These are phyloP conservation scores for Rhynchonycteris naso DNA, from an alignment of 2,797 vertebrate species.

Conservation along the genomic window DNA sequence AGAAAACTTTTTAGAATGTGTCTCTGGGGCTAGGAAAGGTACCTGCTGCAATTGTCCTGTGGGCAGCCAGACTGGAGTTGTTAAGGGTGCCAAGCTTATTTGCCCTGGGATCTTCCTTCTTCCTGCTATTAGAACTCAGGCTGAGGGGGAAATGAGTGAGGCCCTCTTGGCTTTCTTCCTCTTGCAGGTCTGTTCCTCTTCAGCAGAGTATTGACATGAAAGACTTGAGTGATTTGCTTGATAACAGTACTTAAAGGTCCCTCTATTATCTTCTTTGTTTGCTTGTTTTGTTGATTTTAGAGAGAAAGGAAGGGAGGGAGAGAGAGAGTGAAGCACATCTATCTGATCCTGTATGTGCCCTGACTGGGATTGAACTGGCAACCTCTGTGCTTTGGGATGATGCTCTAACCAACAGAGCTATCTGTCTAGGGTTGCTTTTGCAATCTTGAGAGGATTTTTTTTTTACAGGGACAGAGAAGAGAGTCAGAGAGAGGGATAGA, in stretches of 20 bases:
- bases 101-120: neutral
- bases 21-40: neutral
- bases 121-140: neutral
- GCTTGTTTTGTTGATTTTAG: neutral
- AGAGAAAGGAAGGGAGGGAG: too few species aligned
- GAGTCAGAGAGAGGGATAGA: too few species aligned
- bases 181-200: neutral
- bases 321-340: too few species aligned
- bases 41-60: neutral
- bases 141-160: slow-evolving; percentile 5
- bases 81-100: neutral
- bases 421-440: neutral
- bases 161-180: neutral
- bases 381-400: too few species aligned
- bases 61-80: neutral
- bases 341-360: too few species aligned
- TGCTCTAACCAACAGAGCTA: too few species aligned
- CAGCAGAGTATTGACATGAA: neutral
- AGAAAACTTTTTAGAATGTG: slow-evolving; percentile 1
- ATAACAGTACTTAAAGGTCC: neutral
- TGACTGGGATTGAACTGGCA: too few species aligned
- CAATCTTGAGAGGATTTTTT: slow-evolving; percentile 17
- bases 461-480: too few species aligned
- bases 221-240: neutral
- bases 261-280: slow-evolving; percentile 7